Percentiles rank a stretch among this genome's conserved stretches.
These are phyloP conservation scores for Habropoda laboriosa DNA, from an alignment of 1,140 invertebrate genomes.

Conservation along the genomic window DNA sequence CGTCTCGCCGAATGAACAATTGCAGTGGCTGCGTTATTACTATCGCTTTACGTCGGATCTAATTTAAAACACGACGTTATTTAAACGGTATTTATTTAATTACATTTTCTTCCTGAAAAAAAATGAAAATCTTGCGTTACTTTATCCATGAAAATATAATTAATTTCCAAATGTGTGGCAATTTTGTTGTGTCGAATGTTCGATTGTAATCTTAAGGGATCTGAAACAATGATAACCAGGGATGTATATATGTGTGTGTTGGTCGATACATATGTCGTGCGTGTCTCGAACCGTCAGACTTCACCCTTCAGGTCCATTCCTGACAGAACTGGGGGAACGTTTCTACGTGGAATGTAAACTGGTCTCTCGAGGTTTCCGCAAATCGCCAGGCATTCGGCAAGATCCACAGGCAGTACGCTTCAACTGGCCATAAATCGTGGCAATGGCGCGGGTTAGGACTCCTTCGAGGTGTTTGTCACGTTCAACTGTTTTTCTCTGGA, in stretches of 20 bases:
- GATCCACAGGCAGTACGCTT: constrained; percentile 23
- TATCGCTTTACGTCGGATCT: background rate
- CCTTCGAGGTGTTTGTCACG: constrained; percentile 34
- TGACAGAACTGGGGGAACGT: constrained; percentile 31
- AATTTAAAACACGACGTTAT: background rate
- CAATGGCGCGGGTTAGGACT: constrained; percentile 1
- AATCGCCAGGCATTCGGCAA: constrained; percentile 24
- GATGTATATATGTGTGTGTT: background rate
- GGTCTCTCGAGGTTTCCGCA: constrained; percentile 30
- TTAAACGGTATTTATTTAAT: no score
- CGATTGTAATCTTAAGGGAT: background rate
- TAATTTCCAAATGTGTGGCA: no score
- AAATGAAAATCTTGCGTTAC: no score
- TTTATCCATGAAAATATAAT: no score
- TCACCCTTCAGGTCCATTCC: constrained; percentile 42
- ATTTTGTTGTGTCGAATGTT: no score
- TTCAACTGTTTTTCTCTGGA: constrained; percentile 6
- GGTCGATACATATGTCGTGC: background rate
- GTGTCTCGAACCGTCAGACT: constrained; percentile 8
- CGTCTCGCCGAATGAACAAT: background rate
- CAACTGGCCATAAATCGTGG: constrained; percentile 27
- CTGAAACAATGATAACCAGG: no score
- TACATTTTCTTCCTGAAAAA: background rate
- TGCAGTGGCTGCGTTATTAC: background rate
- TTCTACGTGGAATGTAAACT: constrained; percentile 50